Evolutionary conservation across 2,113 vertebrate genomes (phyloP).

Genomic region (Mobula hypostoma): DNA sequence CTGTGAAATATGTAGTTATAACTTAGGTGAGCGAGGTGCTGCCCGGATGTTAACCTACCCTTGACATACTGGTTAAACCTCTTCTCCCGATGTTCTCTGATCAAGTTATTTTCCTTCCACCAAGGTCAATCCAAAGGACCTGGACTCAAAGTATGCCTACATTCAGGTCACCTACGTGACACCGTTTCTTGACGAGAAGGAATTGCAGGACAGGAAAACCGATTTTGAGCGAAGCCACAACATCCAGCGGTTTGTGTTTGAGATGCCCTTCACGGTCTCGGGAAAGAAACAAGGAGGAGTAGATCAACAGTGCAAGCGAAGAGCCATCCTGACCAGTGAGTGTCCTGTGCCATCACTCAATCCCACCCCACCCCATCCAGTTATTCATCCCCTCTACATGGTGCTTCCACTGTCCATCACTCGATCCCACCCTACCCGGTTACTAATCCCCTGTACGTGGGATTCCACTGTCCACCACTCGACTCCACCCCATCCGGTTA

Average conservation of each 20-base stretch:
- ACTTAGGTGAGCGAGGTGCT: background rate
- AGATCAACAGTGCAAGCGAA: slow-evolving; percentile 90
- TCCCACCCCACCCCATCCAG: too few species aligned
- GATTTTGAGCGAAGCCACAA: slow-evolving; percentile 95
- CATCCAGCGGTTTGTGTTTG: slow-evolving; percentile 92
- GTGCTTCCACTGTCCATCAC: too few species aligned
- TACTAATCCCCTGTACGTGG: too few species aligned
- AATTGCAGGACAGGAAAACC: slow-evolving; percentile 82
- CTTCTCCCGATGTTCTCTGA: background rate
- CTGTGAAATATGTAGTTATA: background rate
- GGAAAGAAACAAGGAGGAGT: slow-evolving; percentile 90
- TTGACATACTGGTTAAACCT: background rate
- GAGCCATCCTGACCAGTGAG: slow-evolving; percentile 85
- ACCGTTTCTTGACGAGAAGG: slow-evolving; percentile 92
- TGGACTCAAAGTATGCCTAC: slow-evolving; percentile 94
- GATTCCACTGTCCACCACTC: too few species aligned
- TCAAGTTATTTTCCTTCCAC: slow-evolving; percentile 30
- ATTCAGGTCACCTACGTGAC: slow-evolving; percentile 94
- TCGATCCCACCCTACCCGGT: too few species aligned
- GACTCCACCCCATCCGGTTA: too few species aligned
- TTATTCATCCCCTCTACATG: too few species aligned
- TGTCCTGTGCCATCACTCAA: slow-evolving; percentile 24
- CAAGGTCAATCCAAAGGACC: slow-evolving; percentile 94
- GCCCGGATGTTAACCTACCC: background rate
- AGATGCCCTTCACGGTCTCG: slow-evolving; percentile 92